Evolutionary conservation across 2,888 invertebrate genomes (phyloP).

Genomic region (Spodoptera littoralis): DNA sequence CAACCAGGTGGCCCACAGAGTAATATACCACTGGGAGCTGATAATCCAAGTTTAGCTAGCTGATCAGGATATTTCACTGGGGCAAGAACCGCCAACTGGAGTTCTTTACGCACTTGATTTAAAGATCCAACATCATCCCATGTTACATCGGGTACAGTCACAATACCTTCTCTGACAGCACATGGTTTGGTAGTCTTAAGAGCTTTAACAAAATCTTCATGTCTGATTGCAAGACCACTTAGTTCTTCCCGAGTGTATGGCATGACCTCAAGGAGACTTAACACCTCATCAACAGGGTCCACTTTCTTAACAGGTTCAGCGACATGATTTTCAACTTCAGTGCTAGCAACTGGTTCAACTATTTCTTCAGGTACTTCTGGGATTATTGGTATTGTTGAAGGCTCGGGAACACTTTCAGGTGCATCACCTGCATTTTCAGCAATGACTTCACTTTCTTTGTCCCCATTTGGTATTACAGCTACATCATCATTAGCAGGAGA

Average conservation of each 20-base stretch:
- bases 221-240: conserved; percentile 90
- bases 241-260: conserved; percentile 91
- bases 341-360: conserved; percentile 44
- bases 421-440: conserved; percentile 59
- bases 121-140: conserved; percentile 99
- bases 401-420: conserved; percentile 57
- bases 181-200: conserved; percentile 96
- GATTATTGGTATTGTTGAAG: conserved; percentile 50
- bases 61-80: conserved; percentile 96
- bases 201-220: conserved; percentile 93
- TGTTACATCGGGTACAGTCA: conserved; percentile 98
- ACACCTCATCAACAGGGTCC: conserved; percentile 85
- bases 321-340: conserved; percentile 58
- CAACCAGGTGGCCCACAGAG: conserved; percentile 99
- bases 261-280: conserved; percentile 91
- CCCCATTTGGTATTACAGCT: conserved; percentile 78
- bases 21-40: conserved; percentile 95
- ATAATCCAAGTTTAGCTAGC: conserved; percentile 93
- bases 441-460: conserved; percentile 70
- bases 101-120: conserved; percentile 94
- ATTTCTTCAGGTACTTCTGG: conserved; percentile 61
- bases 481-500: conserved; percentile 62
- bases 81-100: conserved; percentile 96
- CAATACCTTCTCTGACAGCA: conserved; percentile 98
- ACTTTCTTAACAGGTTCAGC: conserved; percentile 54